Base-by-base conservation (phyloP, 2,888 invertebrate species). In the Polydrusus tereticollis region DNA sequence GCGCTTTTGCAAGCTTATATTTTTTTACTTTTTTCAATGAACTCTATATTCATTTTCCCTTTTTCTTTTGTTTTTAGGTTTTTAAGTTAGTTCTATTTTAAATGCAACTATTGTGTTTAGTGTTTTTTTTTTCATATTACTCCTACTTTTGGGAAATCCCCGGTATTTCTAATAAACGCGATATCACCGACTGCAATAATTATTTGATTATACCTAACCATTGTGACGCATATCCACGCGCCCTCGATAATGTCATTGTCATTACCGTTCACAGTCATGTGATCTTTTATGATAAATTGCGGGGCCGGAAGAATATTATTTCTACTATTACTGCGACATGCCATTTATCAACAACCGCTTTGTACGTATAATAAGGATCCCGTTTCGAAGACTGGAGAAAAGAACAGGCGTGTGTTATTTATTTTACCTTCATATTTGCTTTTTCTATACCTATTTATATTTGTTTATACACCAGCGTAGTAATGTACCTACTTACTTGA, bases 271-370 rank as follows among this genome's bases (percentile, higher is more conserved):
- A n/a, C n/a, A 60, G 60, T 60, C 60, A 60, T 45, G 45, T 60
- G 60, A 60, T 60, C 43, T n/a, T 60, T 26, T 60, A 20, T 60
- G 60, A 60, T 60, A 60, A 60, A 60, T 60, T 60, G 60, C 45
- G n/a, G 1, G 14, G 41, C 60, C 43, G 45, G 60, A 60, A 60
- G 41, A 60, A 26, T 60, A 43, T 26, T 26, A 16, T 23, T 41
- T 29, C 60, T 16, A 21, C 45, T n/a, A n/a, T 29, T 60, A 10
- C 10, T 2, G 18, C 10, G 60, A 60, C 60, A 60, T 20, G 29
- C 20, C 60, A 43, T 60, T 60, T 60, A 60, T 60, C 43, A 29
- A 18, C 14, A 26, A 55, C 18, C 14, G 16, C 10, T 55, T 55
- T 29, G 8, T 41, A 29, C 8, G 52, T n/a, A n/a, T 14, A n/a